These are phyloP conservation scores for Drosophila elegans DNA, from an alignment of 1,140 invertebrate species.

Conservation along the genomic window DNA sequence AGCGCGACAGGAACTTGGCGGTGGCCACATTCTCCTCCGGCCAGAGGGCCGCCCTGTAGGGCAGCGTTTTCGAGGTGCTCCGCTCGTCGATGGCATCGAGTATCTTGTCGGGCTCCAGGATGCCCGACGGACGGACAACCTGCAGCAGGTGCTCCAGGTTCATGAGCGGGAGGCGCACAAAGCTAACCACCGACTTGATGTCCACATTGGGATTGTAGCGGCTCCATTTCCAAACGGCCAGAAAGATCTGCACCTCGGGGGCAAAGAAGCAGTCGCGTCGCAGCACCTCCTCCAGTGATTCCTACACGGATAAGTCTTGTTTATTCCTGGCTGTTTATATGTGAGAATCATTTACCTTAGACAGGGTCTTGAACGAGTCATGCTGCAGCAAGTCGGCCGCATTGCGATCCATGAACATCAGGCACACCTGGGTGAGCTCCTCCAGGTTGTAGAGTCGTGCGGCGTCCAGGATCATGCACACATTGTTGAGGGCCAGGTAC, in stretches of 20 bases:
- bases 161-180: slow-evolving; percentile 95
- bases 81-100: slow-evolving; percentile 96
- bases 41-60: slow-evolving; percentile 92
- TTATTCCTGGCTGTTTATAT: not conserved
- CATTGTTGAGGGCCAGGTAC: slow-evolving; percentile 94
- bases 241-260: slow-evolving; percentile 97
- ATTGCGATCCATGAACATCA: slow-evolving; percentile 95
- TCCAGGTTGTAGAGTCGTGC: slow-evolving; percentile 89
- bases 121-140: slow-evolving; percentile 92
- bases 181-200: slow-evolving; percentile 86
- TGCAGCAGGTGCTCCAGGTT: slow-evolving; percentile 93
- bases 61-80: slow-evolving; percentile 91
- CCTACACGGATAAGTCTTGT: slow-evolving; percentile 77
- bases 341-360: slow-evolving; percentile 87
- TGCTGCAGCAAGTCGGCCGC: slow-evolving; percentile 93
- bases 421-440: slow-evolving; percentile 88
- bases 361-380: slow-evolving; percentile 93
- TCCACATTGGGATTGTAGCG: slow-evolving; percentile 90
- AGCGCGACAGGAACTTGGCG: slow-evolving; percentile 90
- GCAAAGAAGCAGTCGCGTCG: slow-evolving; percentile 97
- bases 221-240: slow-evolving; percentile 94
- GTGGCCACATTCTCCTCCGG: slow-evolving; percentile 96
- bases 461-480: slow-evolving; percentile 96
- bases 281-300: slow-evolving; percentile 93
- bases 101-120: slow-evolving; percentile 95